These are phyloP conservation scores for Camarhynchus parvulus DNA, from an alignment of 2,113 vertebrate species.

Conservation along the genomic window DNA sequence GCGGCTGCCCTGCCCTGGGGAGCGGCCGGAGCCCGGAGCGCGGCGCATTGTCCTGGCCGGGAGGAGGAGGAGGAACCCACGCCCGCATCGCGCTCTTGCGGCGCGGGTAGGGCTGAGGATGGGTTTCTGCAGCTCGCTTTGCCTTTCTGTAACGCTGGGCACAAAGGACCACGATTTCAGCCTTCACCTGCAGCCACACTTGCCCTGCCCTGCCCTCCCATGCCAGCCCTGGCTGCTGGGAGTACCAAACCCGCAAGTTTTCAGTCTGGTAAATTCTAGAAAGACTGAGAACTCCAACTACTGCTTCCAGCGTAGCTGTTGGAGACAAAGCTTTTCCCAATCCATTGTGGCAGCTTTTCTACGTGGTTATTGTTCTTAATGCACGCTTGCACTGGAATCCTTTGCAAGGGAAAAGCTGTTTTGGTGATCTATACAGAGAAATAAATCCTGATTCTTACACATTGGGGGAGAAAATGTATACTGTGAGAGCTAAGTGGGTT, in stretches of 20 bases:
- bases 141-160: background rate
- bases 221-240: background rate
- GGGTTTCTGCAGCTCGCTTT: background rate
- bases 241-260: background rate
- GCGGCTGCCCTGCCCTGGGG: background rate
- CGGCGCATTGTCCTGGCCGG: background rate
- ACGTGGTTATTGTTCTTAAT: background rate
- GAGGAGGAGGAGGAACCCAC: background rate
- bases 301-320: background rate
- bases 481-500: background rate
- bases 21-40: background rate
- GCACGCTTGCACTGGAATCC: background rate
- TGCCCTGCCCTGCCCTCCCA: background rate
- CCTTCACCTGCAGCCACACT: background rate
- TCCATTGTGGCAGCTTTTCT: background rate
- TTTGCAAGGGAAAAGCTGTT: background rate
- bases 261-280: background rate
- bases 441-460: background rate
- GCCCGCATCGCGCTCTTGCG: background rate
- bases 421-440: background rate
- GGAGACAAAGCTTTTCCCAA: background rate
- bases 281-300: rapidly evolving
- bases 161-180: background rate
- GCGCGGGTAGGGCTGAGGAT: background rate
- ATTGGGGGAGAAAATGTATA: background rate